Evolutionary conservation across 2,113 vertebrate genomes (phyloP), one percentile per base, ranked within the genome.

Genomic region (Peromyscus leucopus): DNA sequence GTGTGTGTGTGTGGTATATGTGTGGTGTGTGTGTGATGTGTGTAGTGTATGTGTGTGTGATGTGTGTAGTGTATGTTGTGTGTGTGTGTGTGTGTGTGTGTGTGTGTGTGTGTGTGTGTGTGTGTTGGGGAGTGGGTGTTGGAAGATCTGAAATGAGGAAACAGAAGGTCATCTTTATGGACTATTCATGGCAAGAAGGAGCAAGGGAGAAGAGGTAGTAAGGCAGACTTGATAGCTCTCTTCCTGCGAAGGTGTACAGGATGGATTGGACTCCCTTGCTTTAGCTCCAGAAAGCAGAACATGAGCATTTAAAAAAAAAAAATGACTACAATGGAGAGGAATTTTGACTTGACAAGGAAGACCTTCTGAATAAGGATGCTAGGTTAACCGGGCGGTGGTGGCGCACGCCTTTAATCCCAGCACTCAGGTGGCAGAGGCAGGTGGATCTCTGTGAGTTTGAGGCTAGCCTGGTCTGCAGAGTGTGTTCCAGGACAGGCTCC

Each of bases 281-380:
- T 91, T 93, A 85, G 28, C 46, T 96, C 65, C 42, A 97, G 83
- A 90, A 39, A 33, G n/a, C 89, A 28, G 74, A 84, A 63, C 74
- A 55, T 33, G 57, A 84, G 71, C 42, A n/a, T 88, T 95, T 74
- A 89, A 21, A 75, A 75, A 74, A 75, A 74, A 74, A 39, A 75
- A 57, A 91, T 93, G 87, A 42, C 78, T 92, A 39, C 76, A 71
- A 67, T 69, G 57, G 42, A 17, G 19, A 67, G 46, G 93, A 39
- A 93, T 92, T 96, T 94, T 78, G 46, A 7, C 39, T 90, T 80
- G 71, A 63, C 83, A 79, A 87, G 46, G 46, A 88, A 93, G 55
- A 94, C 36, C 5, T 21, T 93, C 80, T 92, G 69, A 97, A 83
- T 91, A 76, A 76, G 19, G 7, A 39, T 39, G 19, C 17, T 57